Evolutionary conservation across 2,888 invertebrate genomes (phyloP).

Genomic region (Drosophila buzzatii): DNA sequence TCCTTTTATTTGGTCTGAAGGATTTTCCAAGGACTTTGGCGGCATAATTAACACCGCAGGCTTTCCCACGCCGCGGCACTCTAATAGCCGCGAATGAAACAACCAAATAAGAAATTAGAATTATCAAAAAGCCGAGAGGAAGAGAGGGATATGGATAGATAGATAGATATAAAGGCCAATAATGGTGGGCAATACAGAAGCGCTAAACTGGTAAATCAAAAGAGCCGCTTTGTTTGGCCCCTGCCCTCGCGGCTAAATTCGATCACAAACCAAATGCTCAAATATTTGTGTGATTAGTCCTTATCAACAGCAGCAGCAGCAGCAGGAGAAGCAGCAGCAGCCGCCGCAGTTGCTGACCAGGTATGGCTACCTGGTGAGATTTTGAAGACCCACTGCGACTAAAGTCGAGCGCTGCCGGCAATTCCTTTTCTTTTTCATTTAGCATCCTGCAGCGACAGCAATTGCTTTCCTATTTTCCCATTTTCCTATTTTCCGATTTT

Average conservation of each 20-base stretch:
- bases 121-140: constrained; percentile 28
- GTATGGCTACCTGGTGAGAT: constrained; percentile 25
- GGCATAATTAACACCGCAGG: constrained; percentile 79
- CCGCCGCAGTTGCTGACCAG: constrained; percentile 25
- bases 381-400: constrained; percentile 68
- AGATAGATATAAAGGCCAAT: constrained; percentile 17
- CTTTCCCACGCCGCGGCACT: constrained; percentile 79
- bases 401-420: constrained; percentile 68
- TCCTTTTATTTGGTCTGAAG: constrained; percentile 43
- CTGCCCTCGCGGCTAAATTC: constrained; percentile 56
- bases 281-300: constrained; percentile 84
- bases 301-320: constrained; percentile 69
- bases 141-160: not conserved
- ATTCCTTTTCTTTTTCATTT: constrained; percentile 68
- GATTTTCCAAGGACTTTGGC: constrained; percentile 60
- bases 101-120: constrained; percentile 66
- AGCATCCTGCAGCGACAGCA: constrained; percentile 76
- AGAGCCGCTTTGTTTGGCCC: constrained; percentile 55
- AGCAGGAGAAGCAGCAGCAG: constrained; percentile 34
- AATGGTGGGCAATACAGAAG: constrained; percentile 75
- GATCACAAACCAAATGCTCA: constrained; percentile 78
- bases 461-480: constrained; percentile 67
- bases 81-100: constrained; percentile 57
- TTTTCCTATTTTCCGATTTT: constrained; percentile 48
- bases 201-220: constrained; percentile 80